Evolutionary conservation across 2,888 invertebrate genomes (phyloP), one percentile per base, ranked within the genome.

Genomic region (Hyppa rectilinea): DNA sequence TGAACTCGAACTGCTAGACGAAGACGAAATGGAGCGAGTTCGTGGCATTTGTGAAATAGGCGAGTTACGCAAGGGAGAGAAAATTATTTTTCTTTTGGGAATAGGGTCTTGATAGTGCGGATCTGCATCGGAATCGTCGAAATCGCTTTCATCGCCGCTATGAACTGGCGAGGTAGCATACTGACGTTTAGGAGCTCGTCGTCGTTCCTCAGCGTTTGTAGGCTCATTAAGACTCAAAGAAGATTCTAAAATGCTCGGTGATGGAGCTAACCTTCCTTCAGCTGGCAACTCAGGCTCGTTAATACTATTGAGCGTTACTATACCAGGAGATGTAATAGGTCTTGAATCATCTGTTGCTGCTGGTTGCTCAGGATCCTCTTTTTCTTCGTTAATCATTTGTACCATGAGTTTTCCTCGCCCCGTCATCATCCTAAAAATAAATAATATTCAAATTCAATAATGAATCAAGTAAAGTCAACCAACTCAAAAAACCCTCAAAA

Each of bases 391-490:
- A 26, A 40, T 38, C 56, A 58, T 58, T 20, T 20, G 38, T 20
- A 58, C 26, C 56, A 56, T 26, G 20, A 40, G 38, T 26, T 58
- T 40, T 58, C 38, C 56, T 56, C 56, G 56, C 38, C 56, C 56
- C 9, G 23, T 56, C 56, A 56, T 56, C 2, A 38, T 55, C 36
- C 36, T 49, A 49, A 49, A 49, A 49, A 47, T 47, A 49, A 47
- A 23, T 23, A 12, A 45, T 49, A 4, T 47, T 23, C 23, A 47
- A 12, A 23, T 47, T 12, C 23, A 47, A 5, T 47, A 23, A 47
- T 23, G 23, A 49, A 49, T 49, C n/a, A 12, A 12, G 23, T 49
- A 49, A 49, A 23, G 47, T 23, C 47, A 40, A 49, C 23, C 5
- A 49, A 49, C 47, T 49, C 47, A 23, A 49, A 49, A 49, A 40